phyloP scores from a whole-genome alignment of 2,797 vertebrate species.

The Mergus octosetaceus region DNA sequence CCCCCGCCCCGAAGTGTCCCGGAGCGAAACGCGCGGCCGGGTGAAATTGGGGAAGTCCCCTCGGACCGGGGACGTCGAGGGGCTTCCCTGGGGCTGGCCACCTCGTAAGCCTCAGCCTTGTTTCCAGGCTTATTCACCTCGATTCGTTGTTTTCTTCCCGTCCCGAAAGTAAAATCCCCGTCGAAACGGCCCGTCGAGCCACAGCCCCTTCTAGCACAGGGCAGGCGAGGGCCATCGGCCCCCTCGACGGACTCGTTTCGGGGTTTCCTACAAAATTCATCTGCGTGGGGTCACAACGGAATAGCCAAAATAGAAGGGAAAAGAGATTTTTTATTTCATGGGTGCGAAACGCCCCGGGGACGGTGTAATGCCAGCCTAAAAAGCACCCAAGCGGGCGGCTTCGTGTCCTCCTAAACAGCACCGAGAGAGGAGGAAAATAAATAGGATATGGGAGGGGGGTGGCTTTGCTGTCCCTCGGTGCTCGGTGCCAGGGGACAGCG shows the following conservation, averaged over 20 bases:
- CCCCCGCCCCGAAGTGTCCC: not conserved
- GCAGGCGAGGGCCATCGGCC: not conserved
- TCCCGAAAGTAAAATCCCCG: not conserved
- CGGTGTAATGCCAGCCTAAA: rapidly evolving
- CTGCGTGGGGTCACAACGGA: not conserved
- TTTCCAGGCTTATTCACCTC: not conserved
- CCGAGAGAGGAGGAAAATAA: not conserved
- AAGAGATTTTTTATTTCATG: not conserved
- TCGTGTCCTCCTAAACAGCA: rapidly evolving
- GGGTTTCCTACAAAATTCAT: not conserved
- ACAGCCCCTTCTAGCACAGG: not conserved
- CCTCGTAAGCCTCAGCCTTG: not conserved
- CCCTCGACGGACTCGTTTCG: not conserved
- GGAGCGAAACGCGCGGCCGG: not conserved
- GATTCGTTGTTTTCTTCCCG: not conserved
- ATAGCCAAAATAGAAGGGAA: not conserved
- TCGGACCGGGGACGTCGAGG: rapidly evolving
- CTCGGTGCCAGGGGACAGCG: not conserved
- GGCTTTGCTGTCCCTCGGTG: not conserved
- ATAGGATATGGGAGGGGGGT: not conserved
- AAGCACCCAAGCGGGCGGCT: not conserved
- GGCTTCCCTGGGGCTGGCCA: not conserved
- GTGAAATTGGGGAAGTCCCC: not conserved
- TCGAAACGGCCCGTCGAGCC: not conserved
- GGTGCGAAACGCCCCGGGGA: not conserved